Evolutionary conservation across 2,113 vertebrate genomes (phyloP).

Genomic region (Onychostoma macrolepis): DNA sequence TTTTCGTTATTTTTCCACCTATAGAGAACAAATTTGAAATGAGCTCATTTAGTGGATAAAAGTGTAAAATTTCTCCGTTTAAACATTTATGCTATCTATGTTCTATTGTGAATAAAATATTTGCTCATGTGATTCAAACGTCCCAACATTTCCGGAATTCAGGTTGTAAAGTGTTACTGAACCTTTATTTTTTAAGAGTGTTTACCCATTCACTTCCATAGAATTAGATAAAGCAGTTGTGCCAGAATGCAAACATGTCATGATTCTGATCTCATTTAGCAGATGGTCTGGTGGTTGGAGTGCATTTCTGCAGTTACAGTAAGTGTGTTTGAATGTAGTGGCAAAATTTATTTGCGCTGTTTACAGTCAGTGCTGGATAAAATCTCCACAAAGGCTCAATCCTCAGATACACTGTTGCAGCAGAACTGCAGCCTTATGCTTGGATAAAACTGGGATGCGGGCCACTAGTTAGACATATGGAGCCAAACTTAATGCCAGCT

Average conservation of each 20-base stretch:
- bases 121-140: no score
- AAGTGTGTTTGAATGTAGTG: background rate
- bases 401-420: constrained; percentile 18
- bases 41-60: no score
- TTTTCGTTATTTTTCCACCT: no score
- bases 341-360: background rate
- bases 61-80: no score
- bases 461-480: constrained; percentile 12
- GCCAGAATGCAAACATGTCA: background rate
- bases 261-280: background rate
- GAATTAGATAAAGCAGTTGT: background rate
- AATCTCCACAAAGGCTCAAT: constrained; percentile 17
- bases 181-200: background rate
- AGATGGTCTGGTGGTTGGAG: background rate
- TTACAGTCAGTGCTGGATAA: constrained; percentile 5
- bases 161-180: no score
- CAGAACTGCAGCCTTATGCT: constrained; percentile 24
- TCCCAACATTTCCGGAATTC: no score
- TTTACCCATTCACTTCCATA: background rate
- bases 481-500: constrained; percentile 16
- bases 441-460: constrained; percentile 32
- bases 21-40: no score
- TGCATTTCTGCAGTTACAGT: background rate
- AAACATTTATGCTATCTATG: no score
- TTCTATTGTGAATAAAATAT: no score